Percentiles rank a stretch among this genome's conserved stretches.
These are phyloP conservation scores for Drosophila paulistorum DNA, from an alignment of 1,140 invertebrate genomes.

Conservation along the genomic window DNA sequence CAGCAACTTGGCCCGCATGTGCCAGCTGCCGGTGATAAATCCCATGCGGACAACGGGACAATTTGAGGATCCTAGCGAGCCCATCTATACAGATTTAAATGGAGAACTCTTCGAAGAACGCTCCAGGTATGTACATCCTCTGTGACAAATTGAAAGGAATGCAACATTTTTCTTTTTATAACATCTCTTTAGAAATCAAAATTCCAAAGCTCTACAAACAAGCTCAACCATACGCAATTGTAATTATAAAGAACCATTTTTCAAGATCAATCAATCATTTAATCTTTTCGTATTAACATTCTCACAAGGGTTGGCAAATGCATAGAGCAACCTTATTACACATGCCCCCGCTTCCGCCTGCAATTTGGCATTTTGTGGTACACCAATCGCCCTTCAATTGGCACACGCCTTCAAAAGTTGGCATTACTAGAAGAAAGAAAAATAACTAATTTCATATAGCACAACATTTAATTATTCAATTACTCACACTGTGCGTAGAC, in stretches of 20 bases:
- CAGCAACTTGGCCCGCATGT: slow-evolving; percentile 82
- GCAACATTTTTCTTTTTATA: background rate
- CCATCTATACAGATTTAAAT: slow-evolving; percentile 96
- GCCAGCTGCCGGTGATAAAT: slow-evolving; percentile 82
- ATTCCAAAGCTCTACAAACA: background rate
- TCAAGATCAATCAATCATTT: slow-evolving; percentile 5
- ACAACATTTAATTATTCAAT: slow-evolving; percentile 25
- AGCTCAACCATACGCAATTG: slow-evolving; percentile 40
- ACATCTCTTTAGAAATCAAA: slow-evolving; percentile 19
- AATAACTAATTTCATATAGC: slow-evolving; percentile 17
- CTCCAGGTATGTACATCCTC: slow-evolving; percentile 84
- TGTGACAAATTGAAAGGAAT: background rate
- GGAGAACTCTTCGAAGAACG: slow-evolving; percentile 91
- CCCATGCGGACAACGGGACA: slow-evolving; percentile 69
- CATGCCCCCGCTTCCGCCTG: slow-evolving; percentile 64
- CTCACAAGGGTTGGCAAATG: slow-evolving; percentile 60
- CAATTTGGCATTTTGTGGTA: slow-evolving; percentile 54
- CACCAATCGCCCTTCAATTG: slow-evolving; percentile 63
- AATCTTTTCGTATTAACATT: slow-evolving; percentile 14
- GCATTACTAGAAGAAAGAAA: slow-evolving; percentile 42
- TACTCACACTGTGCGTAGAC: slow-evolving; percentile 44
- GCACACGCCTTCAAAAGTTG: slow-evolving; percentile 53
- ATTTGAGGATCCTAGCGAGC: slow-evolving; percentile 94
- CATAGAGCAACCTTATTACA: slow-evolving; percentile 69
- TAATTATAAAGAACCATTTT: slow-evolving; percentile 46